phyloP scores from a whole-genome alignment of 2,113 vertebrate genomes.

The Rhabdomys dilectus region DNA sequence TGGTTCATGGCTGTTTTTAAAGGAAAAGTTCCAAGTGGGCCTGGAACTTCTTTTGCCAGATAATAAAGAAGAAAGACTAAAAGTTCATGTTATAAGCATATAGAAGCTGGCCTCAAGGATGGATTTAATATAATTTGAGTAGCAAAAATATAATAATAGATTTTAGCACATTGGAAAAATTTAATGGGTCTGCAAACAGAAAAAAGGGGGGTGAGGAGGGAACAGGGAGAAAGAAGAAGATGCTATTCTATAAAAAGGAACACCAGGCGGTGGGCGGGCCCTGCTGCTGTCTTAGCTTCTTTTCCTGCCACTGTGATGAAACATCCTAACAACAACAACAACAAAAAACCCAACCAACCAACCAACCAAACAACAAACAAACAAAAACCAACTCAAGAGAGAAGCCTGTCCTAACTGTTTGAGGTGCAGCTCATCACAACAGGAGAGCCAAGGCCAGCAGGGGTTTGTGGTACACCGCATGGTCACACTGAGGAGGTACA shows the following conservation, averaged over 20 bases:
- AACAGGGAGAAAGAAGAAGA: neutral
- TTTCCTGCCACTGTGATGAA: neutral
- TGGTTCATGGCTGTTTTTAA: neutral
- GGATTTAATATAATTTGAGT: conserved; percentile 2
- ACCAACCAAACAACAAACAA: no score
- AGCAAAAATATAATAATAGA: neutral
- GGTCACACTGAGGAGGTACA: neutral
- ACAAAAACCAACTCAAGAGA: neutral
- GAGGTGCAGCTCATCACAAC: neutral
- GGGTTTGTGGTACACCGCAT: neutral
- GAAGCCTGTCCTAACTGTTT: neutral
- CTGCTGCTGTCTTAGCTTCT: neutral
- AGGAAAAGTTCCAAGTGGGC: conserved; percentile 17
- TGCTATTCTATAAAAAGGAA: neutral
- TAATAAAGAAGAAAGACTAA: conserved; percentile 52
- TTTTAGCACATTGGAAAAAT: neutral
- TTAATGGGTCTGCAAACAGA: conserved; percentile 18
- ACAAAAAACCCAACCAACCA: no score
- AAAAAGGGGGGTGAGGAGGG: neutral
- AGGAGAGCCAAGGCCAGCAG: neutral
- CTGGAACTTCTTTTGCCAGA: conserved; percentile 22
- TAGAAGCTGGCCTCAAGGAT: neutral
- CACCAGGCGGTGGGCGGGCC: neutral
- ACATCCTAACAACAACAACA: neutral
- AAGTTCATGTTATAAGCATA: neutral